phyloP scores from a whole-genome alignment of 2,797 vertebrate species.

The Philypnodon macrostomus region DNA sequence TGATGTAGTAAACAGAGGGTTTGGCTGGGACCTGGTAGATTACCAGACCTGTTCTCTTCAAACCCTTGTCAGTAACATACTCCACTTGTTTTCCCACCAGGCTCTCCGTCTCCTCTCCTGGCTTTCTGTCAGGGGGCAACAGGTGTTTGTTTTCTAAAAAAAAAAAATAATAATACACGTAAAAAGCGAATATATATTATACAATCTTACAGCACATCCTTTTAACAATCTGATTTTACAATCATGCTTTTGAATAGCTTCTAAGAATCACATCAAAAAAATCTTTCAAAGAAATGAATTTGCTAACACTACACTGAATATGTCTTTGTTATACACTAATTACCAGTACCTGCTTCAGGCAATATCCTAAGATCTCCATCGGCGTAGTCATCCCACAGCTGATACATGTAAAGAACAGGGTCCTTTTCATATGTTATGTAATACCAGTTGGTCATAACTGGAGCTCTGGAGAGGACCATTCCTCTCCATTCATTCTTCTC shows the following conservation, averaged over 20 bases:
- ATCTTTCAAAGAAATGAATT: too few relatives aligned
- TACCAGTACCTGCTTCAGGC: slow-evolving; percentile 78
- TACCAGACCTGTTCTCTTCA: slow-evolving; percentile 83
- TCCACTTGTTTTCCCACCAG: slow-evolving; percentile 86
- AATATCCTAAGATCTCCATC: slow-evolving; percentile 83
- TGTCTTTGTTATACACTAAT: slow-evolving; percentile 11
- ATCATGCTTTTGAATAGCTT: not conserved
- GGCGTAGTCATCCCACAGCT: slow-evolving; percentile 85
- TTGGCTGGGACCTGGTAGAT: slow-evolving; percentile 85
- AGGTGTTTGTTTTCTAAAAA: slow-evolving; percentile 81
- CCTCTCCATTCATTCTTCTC: slow-evolving; percentile 85
- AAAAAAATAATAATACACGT: slow-evolving; percentile 11
- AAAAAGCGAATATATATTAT: too few relatives aligned
- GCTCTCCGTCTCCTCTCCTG: slow-evolving; percentile 82
- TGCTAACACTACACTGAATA: slow-evolving; percentile 7
- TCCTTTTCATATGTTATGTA: slow-evolving; percentile 87
- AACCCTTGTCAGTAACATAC: slow-evolving; percentile 83
- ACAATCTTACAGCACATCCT: too few relatives aligned
- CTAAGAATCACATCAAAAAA: too few relatives aligned
- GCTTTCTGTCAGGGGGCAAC: slow-evolving; percentile 82
- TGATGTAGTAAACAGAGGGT: slow-evolving; percentile 85
- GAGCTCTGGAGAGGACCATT: slow-evolving; percentile 83
- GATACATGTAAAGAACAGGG: slow-evolving; percentile 86
- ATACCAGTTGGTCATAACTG: slow-evolving; percentile 86
- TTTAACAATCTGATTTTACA: too few relatives aligned